phyloP scores from a whole-genome alignment of 2,797 vertebrate species.

The Agapornis canus region DNA sequence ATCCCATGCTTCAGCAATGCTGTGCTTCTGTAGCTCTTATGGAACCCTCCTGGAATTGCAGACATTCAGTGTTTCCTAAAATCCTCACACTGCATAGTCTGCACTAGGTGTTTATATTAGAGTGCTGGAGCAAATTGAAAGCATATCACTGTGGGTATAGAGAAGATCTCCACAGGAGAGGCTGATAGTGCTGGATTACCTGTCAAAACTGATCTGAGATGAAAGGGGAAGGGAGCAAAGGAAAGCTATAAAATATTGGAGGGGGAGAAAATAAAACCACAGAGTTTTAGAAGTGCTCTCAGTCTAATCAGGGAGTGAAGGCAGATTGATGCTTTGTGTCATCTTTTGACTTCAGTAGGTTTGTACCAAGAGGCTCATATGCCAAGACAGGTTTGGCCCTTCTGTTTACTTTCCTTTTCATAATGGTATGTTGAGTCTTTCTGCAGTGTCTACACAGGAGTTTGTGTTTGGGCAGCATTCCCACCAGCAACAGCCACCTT shows the following conservation, averaged over 20 bases:
- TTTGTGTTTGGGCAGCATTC: background rate
- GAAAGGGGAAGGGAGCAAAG: slow-evolving; percentile 6
- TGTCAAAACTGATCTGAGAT: slow-evolving; percentile 14
- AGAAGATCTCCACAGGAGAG: background rate
- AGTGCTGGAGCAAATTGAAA: background rate
- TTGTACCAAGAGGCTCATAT: background rate
- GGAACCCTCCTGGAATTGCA: background rate
- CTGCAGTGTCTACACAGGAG: fast-evolving
- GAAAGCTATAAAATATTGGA: background rate
- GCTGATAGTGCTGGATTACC: background rate
- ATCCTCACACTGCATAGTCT: background rate
- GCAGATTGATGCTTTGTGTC: background rate
- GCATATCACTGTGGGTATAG: background rate
- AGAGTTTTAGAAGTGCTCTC: slow-evolving; percentile 24
- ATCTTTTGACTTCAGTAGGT: background rate
- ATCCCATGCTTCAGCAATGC: background rate
- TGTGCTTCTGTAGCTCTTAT: background rate
- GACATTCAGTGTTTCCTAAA: background rate
- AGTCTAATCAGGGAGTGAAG: background rate
- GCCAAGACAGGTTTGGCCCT: background rate
- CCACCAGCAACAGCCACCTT: background rate
- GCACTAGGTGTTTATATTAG: background rate
- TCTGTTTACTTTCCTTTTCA: background rate
- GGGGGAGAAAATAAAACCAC: background rate
- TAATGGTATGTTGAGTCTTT: background rate